phyloP scores from a whole-genome alignment of 1,140 invertebrate species.

The Calycopis cecrops region DNA sequence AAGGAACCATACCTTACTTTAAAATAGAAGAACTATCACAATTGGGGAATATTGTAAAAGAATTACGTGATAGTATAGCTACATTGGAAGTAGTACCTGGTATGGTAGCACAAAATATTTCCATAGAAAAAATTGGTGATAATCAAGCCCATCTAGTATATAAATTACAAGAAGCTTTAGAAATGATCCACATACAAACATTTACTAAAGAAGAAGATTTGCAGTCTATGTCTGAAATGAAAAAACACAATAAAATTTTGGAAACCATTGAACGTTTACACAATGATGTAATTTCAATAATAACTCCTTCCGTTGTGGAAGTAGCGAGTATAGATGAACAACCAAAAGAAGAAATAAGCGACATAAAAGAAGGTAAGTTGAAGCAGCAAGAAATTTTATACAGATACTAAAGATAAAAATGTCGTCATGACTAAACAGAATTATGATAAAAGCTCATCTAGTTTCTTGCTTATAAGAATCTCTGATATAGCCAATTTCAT shows the following conservation, averaged over 20 bases:
- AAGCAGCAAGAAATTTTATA: too few relatives aligned
- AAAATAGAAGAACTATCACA: conserved; percentile 42
- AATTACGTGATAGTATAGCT: conserved; percentile 40
- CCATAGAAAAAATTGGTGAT: conserved; percentile 19
- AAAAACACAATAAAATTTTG: conserved; percentile 22
- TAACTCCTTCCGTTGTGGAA: not conserved
- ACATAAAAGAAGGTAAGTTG: too few relatives aligned
- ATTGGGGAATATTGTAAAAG: conserved; percentile 36
- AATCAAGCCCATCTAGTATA: conserved; percentile 33
- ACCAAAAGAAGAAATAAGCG: too few relatives aligned
- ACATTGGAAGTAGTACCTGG: conserved; percentile 15
- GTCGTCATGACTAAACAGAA: too few relatives aligned
- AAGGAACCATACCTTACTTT: conserved; percentile 44
- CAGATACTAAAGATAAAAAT: too few relatives aligned
- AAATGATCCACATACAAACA: conserved; percentile 37
- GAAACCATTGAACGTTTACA: conserved; percentile 28
- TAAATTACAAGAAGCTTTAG: conserved; percentile 39
- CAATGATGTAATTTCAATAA: conserved; percentile 22
- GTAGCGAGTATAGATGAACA: too few relatives aligned
- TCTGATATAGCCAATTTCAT: too few relatives aligned
- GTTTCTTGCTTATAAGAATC: too few relatives aligned
- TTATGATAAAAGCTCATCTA: too few relatives aligned
- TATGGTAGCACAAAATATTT: conserved; percentile 14
- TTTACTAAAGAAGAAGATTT: conserved; percentile 34
- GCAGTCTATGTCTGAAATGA: conserved; percentile 20